These are phyloP conservation scores for Furcifer pardalis DNA, from an alignment of 2,797 vertebrate genomes.

Conservation along the genomic window DNA sequence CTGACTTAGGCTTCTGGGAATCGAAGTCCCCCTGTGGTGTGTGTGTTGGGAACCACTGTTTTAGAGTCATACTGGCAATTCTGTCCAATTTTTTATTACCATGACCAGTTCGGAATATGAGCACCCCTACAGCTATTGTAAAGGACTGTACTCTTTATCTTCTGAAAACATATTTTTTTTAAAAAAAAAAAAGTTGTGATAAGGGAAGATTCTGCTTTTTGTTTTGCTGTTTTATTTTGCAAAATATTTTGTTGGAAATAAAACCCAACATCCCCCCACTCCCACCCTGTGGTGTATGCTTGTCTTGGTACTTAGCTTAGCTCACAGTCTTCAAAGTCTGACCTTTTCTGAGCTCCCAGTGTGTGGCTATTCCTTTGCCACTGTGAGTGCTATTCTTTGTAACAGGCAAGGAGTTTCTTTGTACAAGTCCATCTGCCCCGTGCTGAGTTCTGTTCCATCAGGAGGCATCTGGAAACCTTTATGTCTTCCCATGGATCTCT, in stretches of 20 bases:
- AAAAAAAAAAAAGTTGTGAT: not conserved
- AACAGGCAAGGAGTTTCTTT: conserved; percentile 39
- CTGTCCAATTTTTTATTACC: not conserved
- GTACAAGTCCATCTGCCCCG: conserved; percentile 14
- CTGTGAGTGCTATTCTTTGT: conserved; percentile 19
- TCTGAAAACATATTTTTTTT: not conserved
- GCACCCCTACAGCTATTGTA: not conserved
- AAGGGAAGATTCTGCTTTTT: not conserved
- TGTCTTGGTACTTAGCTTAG: conserved; percentile 12
- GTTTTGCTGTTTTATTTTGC: conserved; percentile 5
- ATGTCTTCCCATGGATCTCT: not conserved
- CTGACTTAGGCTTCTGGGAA: too few relatives aligned
- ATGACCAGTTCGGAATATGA: not conserved
- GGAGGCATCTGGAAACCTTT: conserved; percentile 27
- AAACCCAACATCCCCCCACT: not conserved
- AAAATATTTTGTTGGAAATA: not conserved
- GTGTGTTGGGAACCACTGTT: too few relatives aligned
- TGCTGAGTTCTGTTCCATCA: conserved; percentile 35
- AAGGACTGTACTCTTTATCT: not conserved
- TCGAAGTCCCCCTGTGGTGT: too few relatives aligned
- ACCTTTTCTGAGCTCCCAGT: conserved; percentile 22
- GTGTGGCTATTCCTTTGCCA: not conserved
- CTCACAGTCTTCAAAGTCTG: conserved; percentile 19
- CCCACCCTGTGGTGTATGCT: not conserved
- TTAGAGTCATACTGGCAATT: too few relatives aligned